Conservation (phyloP, 2,797 vertebrate species). For the Lacerta bilineata region DNA sequence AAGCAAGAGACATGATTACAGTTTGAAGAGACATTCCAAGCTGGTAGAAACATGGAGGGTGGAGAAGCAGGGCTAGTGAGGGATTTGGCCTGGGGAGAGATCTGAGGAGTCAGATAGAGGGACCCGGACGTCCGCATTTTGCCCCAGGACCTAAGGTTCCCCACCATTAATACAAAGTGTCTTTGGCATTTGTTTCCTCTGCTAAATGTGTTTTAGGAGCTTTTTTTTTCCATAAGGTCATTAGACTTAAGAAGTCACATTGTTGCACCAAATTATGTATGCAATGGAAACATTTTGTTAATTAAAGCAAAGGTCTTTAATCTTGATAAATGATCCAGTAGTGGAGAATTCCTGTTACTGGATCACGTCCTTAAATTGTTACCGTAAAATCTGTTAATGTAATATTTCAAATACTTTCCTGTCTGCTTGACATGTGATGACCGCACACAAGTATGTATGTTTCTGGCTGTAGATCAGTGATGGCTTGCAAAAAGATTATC, state of each 20-base stretch:
- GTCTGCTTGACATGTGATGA: conserved; percentile 31
- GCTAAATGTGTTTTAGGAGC: background rate
- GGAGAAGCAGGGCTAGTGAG: no score
- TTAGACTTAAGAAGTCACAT: background rate
- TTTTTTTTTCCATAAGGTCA: background rate
- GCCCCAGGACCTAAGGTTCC: background rate
- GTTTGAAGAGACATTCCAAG: no score
- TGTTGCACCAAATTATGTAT: conserved; percentile 11
- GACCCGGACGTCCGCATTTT: no score
- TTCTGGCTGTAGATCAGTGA: background rate
- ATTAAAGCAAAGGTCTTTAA: conserved; percentile 5
- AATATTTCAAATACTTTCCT: conserved; percentile 22
- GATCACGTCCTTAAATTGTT: conserved; percentile 39
- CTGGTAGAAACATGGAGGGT: no score
- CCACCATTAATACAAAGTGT: no score
- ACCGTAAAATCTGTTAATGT: conserved; percentile 3
- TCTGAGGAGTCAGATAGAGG: no score
- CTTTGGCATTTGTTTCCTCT: background rate
- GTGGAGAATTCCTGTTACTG: background rate
- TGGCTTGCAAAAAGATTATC: conserved; percentile 33
- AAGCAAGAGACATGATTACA: no score
- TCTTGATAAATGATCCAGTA: background rate
- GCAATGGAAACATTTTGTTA: conserved; percentile 2
- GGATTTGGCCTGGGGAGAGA: no score
- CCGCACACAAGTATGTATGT: background rate